These are phyloP conservation scores for Apostichopus californicus DNA, from an alignment of 35 echinoderm and acorn worm genomes.

Conservation along the genomic window DNA sequence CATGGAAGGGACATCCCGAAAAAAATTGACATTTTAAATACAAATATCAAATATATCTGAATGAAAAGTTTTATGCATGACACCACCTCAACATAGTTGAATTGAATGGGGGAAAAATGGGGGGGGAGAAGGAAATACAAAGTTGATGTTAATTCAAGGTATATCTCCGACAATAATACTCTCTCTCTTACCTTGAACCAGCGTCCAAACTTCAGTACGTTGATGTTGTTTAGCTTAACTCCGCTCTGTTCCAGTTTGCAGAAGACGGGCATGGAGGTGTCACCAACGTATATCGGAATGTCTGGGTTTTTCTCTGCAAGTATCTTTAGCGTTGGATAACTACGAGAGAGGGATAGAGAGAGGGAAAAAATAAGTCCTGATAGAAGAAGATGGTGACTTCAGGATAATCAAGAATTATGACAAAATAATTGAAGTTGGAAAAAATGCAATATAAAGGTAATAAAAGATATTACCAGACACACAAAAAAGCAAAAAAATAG, in stretches of 20 bases:
- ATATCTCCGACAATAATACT: too few species aligned
- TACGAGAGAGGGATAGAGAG: background rate
- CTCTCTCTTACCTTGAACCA: constrained; percentile 82
- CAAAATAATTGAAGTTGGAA: too few species aligned
- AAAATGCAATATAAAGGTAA: too few species aligned
- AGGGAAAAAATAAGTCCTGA: too few species aligned
- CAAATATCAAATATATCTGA: background rate
- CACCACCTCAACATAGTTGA: too few species aligned
- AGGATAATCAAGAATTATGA: too few species aligned
- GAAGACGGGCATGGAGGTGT: constrained; percentile 95
- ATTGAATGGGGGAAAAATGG: too few species aligned
- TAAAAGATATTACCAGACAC: too few species aligned
- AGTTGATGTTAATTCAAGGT: too few species aligned
- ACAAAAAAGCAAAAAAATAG: too few species aligned
- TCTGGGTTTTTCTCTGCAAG: constrained; percentile 78
- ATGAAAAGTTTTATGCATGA: background rate
- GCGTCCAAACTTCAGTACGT: constrained; percentile 81
- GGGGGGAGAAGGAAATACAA: too few species aligned
- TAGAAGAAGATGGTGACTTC: too few species aligned
- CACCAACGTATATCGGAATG: constrained; percentile 95
- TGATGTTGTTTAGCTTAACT: constrained; percentile 92
- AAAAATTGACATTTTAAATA: background rate
- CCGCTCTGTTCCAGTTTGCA: constrained; percentile 85
- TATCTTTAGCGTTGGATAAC: constrained; percentile 89
- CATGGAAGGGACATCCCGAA: background rate